Conservation (phyloP, 2,888 invertebrate species). For the Agonopterix arenella region DNA sequence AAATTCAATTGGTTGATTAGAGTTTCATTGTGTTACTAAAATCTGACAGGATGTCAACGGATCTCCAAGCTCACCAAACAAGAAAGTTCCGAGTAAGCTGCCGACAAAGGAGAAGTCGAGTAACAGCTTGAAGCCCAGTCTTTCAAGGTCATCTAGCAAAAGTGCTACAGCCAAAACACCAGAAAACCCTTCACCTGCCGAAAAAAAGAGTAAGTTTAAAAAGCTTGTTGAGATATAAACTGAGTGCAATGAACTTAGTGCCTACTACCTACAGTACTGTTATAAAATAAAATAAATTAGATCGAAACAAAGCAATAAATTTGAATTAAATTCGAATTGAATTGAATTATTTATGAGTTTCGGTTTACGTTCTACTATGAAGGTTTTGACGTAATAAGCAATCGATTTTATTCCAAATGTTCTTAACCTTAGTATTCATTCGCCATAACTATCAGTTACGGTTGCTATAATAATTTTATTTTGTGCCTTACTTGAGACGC, state of each 20-base stretch:
- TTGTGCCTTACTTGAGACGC: conserved; percentile 18
- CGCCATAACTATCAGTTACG: not conserved
- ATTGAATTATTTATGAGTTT: conserved; percentile 11
- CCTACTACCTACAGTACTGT: not conserved
- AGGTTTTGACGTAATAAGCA: not conserved
- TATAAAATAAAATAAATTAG: not conserved
- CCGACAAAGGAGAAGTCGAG: conserved; percentile 67
- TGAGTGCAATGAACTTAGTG: not conserved
- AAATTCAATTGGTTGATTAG: not conserved
- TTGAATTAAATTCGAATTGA: conserved; percentile 1
- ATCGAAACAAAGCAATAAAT: not conserved
- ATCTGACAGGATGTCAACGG: conserved; percentile 79
- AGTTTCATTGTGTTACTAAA: not conserved
- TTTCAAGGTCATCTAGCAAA: conserved; percentile 78
- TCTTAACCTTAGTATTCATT: not conserved
- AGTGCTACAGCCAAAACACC: conserved; percentile 82
- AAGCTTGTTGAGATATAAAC: not conserved
- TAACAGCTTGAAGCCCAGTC: conserved; percentile 66
- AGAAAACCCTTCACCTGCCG: conserved; percentile 72
- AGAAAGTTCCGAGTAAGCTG: conserved; percentile 80
- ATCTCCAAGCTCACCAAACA: conserved; percentile 83
- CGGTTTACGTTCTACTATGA: conserved; percentile 1
- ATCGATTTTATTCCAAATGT: conserved; percentile 6
- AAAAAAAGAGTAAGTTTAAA: conserved; percentile 84
- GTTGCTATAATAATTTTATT: not conserved